Evolutionary conservation across 92 coral and sea anemone species (phyloP).

Genomic region (Epizoanthus illoricatus): DNA sequence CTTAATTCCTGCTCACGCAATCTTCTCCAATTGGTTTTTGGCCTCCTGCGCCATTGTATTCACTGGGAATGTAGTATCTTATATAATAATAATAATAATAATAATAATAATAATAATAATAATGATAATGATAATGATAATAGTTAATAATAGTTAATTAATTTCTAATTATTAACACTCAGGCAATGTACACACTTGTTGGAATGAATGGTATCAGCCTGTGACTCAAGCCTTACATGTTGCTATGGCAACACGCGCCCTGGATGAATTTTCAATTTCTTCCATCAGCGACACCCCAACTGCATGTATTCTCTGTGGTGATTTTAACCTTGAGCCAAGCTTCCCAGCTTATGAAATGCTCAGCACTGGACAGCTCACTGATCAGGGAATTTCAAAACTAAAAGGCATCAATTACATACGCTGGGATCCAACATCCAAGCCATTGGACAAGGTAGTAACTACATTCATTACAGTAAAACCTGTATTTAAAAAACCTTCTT

Average conservation of each 20-base stretch:
- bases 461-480: no score
- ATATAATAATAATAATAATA: no score
- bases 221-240: conserved; percentile 18
- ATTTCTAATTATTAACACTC: no score
- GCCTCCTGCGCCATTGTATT: no score
- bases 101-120: no score
- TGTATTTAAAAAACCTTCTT: no score
- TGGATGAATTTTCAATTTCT: neutral
- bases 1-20: no score
- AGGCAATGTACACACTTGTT: conserved; percentile 6
- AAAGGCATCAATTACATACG: conserved; percentile 6
- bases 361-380: conserved; percentile 2
- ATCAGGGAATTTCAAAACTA: neutral
- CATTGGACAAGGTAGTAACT: neutral
- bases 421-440: neutral
- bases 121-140: no score
- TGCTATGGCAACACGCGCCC: neutral
- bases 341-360: conserved; percentile 12
- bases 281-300: neutral
- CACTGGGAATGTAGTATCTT: no score
- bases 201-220: neutral
- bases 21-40: no score
- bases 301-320: conserved; percentile 3
- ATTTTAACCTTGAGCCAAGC: conserved; percentile 2
- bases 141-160: no score